These are phyloP conservation scores for Ormyrus pomaceus DNA, from an alignment of 2,888 invertebrate genomes.

Conservation along the genomic window DNA sequence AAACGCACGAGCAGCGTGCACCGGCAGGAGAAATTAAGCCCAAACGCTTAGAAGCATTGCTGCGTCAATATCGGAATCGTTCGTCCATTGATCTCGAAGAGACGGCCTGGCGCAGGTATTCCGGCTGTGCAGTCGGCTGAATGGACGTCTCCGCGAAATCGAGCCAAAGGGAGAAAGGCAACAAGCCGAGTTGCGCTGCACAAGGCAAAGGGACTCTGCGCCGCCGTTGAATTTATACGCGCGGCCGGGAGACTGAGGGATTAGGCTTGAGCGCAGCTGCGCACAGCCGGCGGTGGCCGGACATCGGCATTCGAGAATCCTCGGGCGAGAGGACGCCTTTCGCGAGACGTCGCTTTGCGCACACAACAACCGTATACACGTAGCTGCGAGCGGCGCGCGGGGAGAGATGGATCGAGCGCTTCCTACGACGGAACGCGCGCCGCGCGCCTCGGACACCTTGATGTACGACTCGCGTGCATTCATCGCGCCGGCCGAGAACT, in stretches of 20 bases:
- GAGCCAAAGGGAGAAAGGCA: no score
- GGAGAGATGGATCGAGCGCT: slow-evolving; percentile 43
- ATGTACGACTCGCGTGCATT: slow-evolving; percentile 67
- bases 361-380: background rate
- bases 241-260: slow-evolving; percentile 14
- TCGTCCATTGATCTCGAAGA: no score
- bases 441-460: slow-evolving; percentile 66
- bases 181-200: no score
- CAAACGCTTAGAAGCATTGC: no score
- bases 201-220: no score
- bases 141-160: no score
- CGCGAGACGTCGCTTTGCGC: background rate
- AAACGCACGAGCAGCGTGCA: no score
- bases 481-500: slow-evolving; percentile 57
- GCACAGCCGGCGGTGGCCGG: background rate
- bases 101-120: no score
- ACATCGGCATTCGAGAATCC: slow-evolving; percentile 14
- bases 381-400: background rate
- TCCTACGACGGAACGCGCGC: slow-evolving; percentile 36
- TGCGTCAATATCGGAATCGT: no score
- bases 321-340: background rate
- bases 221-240: background rate
- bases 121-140: no score
- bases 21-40: no score
- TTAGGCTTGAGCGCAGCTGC: background rate